A percentile compares a stretch with the other conserved stretches of the same genome.
Conservation (phyloP, 2,888 invertebrate species). For the Trachelus troglodyta region DNA sequence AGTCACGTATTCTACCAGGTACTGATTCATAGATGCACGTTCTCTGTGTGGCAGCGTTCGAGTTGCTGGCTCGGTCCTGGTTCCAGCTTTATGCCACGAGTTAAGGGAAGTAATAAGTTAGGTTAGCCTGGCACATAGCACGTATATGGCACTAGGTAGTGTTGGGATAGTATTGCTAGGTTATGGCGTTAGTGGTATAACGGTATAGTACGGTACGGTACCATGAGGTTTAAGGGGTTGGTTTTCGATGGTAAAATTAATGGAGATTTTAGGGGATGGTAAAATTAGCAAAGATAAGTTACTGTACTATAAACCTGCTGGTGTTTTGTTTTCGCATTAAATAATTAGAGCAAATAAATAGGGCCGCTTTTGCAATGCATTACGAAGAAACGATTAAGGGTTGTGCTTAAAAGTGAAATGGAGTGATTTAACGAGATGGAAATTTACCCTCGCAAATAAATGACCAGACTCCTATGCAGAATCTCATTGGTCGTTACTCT, state of each 20-base stretch:
- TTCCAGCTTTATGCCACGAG: conserved; percentile 37
- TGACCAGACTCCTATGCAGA: not conserved
- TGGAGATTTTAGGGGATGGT: not conserved
- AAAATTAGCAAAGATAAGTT: not conserved
- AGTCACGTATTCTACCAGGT: not conserved
- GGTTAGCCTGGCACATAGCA: conserved; percentile 40
- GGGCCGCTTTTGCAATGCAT: not conserved
- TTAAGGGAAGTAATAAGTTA: conserved; percentile 46
- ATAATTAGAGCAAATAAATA: not conserved
- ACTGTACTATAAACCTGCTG: not conserved
- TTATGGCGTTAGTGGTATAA: no score
- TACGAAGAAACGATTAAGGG: not conserved
- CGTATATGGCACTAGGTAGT: conserved; percentile 25
- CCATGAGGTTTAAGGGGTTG: not conserved
- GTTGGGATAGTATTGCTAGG: not conserved
- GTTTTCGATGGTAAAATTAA: not conserved
- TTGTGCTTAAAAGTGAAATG: not conserved
- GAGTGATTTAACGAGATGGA: not conserved
- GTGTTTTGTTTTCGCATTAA: not conserved
- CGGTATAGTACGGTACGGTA: not conserved
- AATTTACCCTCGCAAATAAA: not conserved
- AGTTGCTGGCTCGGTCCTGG: not conserved
- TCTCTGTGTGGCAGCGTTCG: not conserved
- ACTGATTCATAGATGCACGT: not conserved
- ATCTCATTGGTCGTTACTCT: not conserved